Base-by-base conservation (phyloP, 1,140 invertebrate species). In the Drosophila arizonae region DNA sequence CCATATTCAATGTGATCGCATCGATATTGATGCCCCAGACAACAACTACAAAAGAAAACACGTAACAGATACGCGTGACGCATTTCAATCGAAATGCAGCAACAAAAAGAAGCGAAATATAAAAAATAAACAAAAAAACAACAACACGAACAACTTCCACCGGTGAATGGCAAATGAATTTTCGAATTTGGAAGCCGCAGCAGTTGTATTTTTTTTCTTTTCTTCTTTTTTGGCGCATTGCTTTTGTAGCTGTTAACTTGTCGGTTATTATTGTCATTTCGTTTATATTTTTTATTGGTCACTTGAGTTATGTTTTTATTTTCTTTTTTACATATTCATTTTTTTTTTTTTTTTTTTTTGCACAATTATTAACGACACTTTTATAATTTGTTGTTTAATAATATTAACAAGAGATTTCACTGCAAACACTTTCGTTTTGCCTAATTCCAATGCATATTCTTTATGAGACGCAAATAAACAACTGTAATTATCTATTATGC, bases 11-110 rank as follows among this genome's bases (percentile, higher is more conserved):
- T 70, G 75, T 50, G 48, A 73, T 74, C 73, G 52, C 63, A 48
- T n/a, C 62, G 62, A 60, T 60, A 17, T 60, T 66, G 52, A 76
- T 72, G 56, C 41, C 56, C n/a, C 46, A 61, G 77, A 46, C 48
- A 30, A 41, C 28, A 30, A 30, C 28, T 6, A 41, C 46, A 61
- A 61, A 58, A 24, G 21, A 51, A 43, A 76, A 85, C 82, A 85
- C 81, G 82, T 85, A 85, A 87, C 80, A 78, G 70, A 66, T 46
- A 81, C 76, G 81, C 81, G 76, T 86, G 79, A 87, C 79, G 81
- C 81, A 86, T 86, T 76, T 79, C 54, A 87, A 85, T 75, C 78
- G 75, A 72, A 78, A n/a, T 74, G 41, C 55, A 51, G n/a, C 55
- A 68, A 48, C 71, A 70, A 77, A 43, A 57, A 50, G 33, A 62